Percentiles rank a stretch among this genome's conserved stretches.
These are phyloP conservation scores for Noctua fimbriata DNA, from an alignment of 2,888 invertebrate genomes.

Conservation along the genomic window DNA sequence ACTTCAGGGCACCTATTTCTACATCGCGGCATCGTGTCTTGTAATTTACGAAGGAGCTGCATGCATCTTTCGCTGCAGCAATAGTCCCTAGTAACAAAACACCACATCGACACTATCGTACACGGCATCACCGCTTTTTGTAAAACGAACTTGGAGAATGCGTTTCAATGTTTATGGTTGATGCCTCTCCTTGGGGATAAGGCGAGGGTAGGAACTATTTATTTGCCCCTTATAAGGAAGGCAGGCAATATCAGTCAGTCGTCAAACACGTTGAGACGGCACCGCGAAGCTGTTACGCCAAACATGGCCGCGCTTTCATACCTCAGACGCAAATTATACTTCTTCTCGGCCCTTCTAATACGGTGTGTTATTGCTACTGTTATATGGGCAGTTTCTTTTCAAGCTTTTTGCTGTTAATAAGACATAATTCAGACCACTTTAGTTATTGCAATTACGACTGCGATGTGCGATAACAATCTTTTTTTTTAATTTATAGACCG, in stretches of 20 bases:
- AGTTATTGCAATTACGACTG: conserved; percentile 38
- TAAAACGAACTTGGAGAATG: conserved; percentile 34
- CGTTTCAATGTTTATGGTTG: conserved; percentile 49
- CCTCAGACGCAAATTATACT: conserved; percentile 59
- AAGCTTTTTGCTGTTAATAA: conserved; percentile 44
- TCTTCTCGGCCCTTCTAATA: conserved; percentile 52
- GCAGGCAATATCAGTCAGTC: conserved; percentile 58
- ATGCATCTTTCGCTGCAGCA: background rate
- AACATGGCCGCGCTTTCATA: conserved; percentile 50
- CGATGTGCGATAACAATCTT: conserved; percentile 19
- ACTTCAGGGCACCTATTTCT: background rate
- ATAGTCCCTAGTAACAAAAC: conserved; percentile 15
- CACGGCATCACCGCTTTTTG: conserved; percentile 43
- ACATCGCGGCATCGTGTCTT: background rate
- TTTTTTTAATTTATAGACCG: conserved; percentile 11
- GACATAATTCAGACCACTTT: conserved; percentile 30
- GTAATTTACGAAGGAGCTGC: background rate
- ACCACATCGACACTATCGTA: conserved; percentile 25
- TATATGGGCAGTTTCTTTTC: conserved; percentile 18
- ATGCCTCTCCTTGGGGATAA: conserved; percentile 46
- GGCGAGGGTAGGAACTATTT: conserved; percentile 59
- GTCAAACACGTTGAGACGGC: conserved; percentile 54
- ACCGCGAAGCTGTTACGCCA: conserved; percentile 50
- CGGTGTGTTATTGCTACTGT: conserved; percentile 34
- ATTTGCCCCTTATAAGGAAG: conserved; percentile 58